Conservation (phyloP, 1,140 invertebrate genomes). For the Drosophila tani region DNA sequence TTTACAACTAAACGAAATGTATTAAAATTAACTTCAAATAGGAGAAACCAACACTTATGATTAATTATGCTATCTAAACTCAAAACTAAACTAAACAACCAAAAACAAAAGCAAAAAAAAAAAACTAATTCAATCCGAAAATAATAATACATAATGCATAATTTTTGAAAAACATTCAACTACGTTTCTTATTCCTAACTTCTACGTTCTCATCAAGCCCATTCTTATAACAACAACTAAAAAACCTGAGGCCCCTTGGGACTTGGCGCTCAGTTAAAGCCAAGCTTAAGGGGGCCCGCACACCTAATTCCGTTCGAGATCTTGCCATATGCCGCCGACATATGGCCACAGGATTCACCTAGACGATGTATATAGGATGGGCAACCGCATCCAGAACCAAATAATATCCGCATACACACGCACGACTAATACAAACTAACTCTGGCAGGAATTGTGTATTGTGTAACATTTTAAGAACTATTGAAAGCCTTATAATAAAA, state of each 20-base stretch:
- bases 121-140: slow-evolving; percentile 59
- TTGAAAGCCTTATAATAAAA: slow-evolving; percentile 44
- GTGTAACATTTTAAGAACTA: slow-evolving; percentile 44
- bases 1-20: slow-evolving; percentile 80
- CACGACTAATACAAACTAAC: slow-evolving; percentile 50
- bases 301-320: slow-evolving; percentile 19
- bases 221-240: slow-evolving; percentile 48
- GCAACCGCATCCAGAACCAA: slow-evolving; percentile 46
- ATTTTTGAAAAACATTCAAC: slow-evolving; percentile 70
- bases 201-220: slow-evolving; percentile 4
- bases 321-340: slow-evolving; percentile 43
- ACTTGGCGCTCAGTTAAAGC: slow-evolving; percentile 37
- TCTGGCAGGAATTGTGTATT: slow-evolving; percentile 40
- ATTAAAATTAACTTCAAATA: slow-evolving; percentile 77
- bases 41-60: slow-evolving; percentile 54
- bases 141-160: slow-evolving; percentile 75
- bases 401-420: slow-evolving; percentile 44
- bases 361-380: slow-evolving; percentile 49
- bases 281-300: slow-evolving; percentile 32
- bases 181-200: slow-evolving; percentile 39
- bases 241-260: slow-evolving; percentile 21
- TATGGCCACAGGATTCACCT: slow-evolving; percentile 34
- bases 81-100: slow-evolving; percentile 57
- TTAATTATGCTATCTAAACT: slow-evolving; percentile 74
- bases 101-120: slow-evolving; percentile 11